Percentiles rank a stretch among this genome's conserved stretches.
Evolutionary conservation across 2,888 invertebrate genomes (phyloP).

Genomic region (Digitonthophagus gazella): DNA sequence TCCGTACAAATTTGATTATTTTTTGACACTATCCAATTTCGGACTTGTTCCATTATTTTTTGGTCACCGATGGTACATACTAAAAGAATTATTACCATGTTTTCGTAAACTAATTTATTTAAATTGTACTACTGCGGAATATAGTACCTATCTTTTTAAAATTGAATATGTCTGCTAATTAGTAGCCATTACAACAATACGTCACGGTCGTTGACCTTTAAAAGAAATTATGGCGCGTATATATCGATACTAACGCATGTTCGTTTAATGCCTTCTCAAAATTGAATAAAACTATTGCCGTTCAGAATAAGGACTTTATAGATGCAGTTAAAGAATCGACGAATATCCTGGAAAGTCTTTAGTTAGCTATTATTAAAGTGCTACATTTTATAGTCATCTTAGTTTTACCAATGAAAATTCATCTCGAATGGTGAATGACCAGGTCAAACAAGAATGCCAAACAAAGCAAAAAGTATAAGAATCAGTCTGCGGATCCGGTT

Average conservation of each 20-base stretch:
- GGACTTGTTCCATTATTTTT: too few species aligned
- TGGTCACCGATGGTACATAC: too few species aligned
- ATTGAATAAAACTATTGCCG: too few species aligned
- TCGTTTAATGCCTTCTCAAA: too few species aligned
- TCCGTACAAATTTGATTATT: too few species aligned
- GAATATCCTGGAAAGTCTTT: too few species aligned
- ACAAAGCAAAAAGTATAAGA: not conserved
- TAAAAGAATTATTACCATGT: too few species aligned
- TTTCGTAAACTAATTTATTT: not conserved
- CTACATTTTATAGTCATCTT: not conserved
- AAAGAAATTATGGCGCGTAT: not conserved
- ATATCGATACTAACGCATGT: not conserved
- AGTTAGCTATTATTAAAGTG: not conserved
- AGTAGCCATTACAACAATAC: slow-evolving; percentile 8
- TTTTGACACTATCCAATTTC: too few species aligned
- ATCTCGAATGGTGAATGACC: not conserved
- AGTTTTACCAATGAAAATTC: not conserved
- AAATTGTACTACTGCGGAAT: not conserved
- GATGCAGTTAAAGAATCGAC: too few species aligned
- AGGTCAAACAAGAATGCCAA: not conserved
- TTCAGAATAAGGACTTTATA: too few species aligned
- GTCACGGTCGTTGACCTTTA: slow-evolving; percentile 15
- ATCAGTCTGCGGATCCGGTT: slow-evolving; percentile 9
- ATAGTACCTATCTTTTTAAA: too few species aligned
- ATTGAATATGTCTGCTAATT: not conserved